Percentiles rank a stretch among this genome's conserved stretches.
These are phyloP conservation scores for Pomacea maculata DNA, from an alignment of 1,140 invertebrate genomes.

Conservation along the genomic window DNA sequence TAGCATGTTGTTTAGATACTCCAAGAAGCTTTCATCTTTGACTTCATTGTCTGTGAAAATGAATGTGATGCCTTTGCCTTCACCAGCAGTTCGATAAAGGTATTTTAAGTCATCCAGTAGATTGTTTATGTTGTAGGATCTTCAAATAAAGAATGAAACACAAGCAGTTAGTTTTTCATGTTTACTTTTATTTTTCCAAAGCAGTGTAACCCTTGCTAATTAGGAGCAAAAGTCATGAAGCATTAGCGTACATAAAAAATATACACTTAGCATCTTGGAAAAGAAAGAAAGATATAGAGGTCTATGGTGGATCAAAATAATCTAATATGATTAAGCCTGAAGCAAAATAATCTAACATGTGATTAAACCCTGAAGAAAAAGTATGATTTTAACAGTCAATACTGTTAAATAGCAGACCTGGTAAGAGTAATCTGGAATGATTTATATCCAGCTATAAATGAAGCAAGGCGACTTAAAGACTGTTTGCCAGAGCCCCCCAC, in stretches of 20 bases:
- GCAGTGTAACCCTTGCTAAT: too few species aligned
- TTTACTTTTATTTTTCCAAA: too few species aligned
- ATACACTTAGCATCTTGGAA: not conserved
- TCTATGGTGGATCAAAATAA: not conserved
- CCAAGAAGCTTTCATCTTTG: slow-evolving; percentile 96
- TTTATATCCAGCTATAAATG: slow-evolving; percentile 61
- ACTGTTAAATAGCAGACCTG: slow-evolving; percentile 70
- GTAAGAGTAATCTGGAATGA: slow-evolving; percentile 81
- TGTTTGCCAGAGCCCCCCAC: slow-evolving; percentile 65
- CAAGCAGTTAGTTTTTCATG: too few species aligned
- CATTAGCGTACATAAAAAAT: too few species aligned
- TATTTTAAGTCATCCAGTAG: slow-evolving; percentile 95
- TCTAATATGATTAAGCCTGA: not conserved
- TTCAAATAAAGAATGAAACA: too few species aligned
- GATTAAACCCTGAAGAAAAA: not conserved
- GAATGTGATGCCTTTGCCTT: slow-evolving; percentile 96
- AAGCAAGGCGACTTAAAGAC: slow-evolving; percentile 59
- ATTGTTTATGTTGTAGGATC: slow-evolving; percentile 89
- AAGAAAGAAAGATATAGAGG: not conserved
- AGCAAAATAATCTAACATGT: not conserved
- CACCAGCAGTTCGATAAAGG: slow-evolving; percentile 87
- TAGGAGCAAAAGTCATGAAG: too few species aligned
- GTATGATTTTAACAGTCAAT: not conserved
- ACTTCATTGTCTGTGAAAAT: slow-evolving; percentile 97
- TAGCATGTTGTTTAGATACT: slow-evolving; percentile 95